Percentiles rank a stretch among this genome's conserved stretches.
These are phyloP conservation scores for Drosophila takahashii DNA, from an alignment of 1,140 invertebrate species.

Conservation along the genomic window DNA sequence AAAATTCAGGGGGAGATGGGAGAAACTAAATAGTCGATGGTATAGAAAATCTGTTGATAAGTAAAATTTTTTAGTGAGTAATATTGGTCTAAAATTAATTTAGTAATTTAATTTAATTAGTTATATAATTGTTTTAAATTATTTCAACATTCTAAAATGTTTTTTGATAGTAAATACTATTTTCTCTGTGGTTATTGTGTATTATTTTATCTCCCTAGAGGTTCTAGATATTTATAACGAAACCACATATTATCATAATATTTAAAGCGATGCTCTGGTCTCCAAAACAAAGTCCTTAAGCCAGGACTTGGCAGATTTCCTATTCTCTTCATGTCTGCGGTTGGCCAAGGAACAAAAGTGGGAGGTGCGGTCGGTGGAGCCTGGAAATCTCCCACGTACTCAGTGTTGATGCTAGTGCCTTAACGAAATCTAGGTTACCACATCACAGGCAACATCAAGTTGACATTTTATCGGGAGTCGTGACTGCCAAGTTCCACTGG, in stretches of 20 bases:
- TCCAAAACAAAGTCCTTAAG: background rate
- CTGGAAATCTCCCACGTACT: slow-evolving; percentile 31
- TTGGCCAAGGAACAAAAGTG: slow-evolving; percentile 17
- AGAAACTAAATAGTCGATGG: background rate
- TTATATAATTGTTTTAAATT: too few relatives aligned
- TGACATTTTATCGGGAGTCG: slow-evolving; percentile 68
- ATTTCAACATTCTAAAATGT: too few relatives aligned
- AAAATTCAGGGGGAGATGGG: too few relatives aligned
- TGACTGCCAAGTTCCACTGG: slow-evolving; percentile 48
- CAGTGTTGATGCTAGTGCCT: slow-evolving; percentile 22
- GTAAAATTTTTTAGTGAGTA: too few relatives aligned
- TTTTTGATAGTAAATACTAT: too few relatives aligned
- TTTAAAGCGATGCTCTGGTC: background rate
- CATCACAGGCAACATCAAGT: slow-evolving; percentile 63
- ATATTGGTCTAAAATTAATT: too few relatives aligned
- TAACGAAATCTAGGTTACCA: slow-evolving; percentile 54
- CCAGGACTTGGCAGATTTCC: background rate
- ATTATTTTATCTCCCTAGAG: too few relatives aligned
- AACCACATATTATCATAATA: background rate
- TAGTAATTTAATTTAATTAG: too few relatives aligned
- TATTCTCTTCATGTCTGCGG: slow-evolving; percentile 15
- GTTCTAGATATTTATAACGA: background rate
- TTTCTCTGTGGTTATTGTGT: too few relatives aligned
- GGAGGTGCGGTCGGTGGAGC: background rate
- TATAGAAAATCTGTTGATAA: background rate